These are phyloP conservation scores for Drosophila quinaria DNA, from an alignment of 2,888 invertebrate genomes.

Conservation along the genomic window DNA sequence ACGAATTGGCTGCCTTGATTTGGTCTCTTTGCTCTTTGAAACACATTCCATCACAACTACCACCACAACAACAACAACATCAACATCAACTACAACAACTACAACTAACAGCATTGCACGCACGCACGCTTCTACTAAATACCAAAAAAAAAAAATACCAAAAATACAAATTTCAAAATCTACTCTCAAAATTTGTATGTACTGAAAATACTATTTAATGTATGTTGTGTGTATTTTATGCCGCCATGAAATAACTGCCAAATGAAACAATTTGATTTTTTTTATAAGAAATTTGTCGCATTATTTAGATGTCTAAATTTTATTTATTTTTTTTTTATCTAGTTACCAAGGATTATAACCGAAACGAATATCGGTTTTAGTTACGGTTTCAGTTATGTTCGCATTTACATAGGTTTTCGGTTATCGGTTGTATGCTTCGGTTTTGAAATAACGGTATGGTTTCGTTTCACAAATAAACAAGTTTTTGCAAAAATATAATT, in stretches of 20 bases:
- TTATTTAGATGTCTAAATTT: not conserved
- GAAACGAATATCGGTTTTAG: too few species aligned
- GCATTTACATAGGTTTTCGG: too few species aligned
- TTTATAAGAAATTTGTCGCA: not conserved
- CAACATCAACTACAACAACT: conserved; percentile 27
- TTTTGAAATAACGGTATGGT: too few species aligned
- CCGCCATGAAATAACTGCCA: conserved; percentile 28
- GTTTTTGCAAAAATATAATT: too few species aligned
- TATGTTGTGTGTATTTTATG: conserved; percentile 15
- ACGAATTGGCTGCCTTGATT: conserved; percentile 75
- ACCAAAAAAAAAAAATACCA: conserved; percentile 19
- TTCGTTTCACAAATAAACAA: too few species aligned
- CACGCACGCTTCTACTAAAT: conserved; percentile 58
- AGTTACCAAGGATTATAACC: too few species aligned
- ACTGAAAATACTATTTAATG: conserved; percentile 53
- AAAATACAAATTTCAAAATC: conserved; percentile 32
- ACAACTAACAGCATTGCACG: conserved; percentile 52
- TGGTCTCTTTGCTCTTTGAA: conserved; percentile 65
- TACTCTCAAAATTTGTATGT: conserved; percentile 66
- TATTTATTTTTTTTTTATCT: too few species aligned
- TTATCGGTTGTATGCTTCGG: too few species aligned
- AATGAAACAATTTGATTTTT: not conserved
- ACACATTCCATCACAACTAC: conserved; percentile 53
- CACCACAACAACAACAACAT: conserved; percentile 28
- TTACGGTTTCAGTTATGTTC: too few species aligned